phyloP scores from a whole-genome alignment of 1,140 invertebrate genomes.

The Drosophila pseudoananassae region DNA sequence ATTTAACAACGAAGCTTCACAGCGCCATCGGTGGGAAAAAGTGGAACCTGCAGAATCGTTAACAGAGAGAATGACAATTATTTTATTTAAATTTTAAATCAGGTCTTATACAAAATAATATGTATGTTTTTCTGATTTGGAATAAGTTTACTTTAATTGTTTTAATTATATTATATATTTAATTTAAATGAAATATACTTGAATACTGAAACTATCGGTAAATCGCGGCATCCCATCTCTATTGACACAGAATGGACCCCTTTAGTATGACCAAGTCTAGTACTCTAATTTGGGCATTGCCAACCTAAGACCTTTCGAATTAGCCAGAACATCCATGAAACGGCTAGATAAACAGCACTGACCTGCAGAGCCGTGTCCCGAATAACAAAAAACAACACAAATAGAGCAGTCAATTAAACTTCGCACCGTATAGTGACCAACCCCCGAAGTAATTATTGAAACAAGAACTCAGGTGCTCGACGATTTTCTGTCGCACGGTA shows the following conservation, averaged over 20 bases:
- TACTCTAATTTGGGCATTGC: neutral
- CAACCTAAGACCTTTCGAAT: neutral
- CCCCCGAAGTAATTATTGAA: neutral
- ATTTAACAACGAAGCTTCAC: neutral
- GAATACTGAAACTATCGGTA: no score
- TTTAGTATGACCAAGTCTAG: neutral
- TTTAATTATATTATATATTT: no score
- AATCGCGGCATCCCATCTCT: no score
- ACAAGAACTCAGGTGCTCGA: slow-evolving; percentile 3
- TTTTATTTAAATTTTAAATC: neutral
- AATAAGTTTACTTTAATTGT: no score
- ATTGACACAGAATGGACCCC: no score
- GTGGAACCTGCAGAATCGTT: no score
- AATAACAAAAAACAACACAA: slow-evolving; percentile 24
- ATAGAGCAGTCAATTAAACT: slow-evolving; percentile 21
- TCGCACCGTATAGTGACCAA: neutral
- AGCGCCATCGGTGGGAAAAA: neutral
- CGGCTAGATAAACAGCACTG: slow-evolving; percentile 8
- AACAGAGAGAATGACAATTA: neutral
- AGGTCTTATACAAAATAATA: neutral
- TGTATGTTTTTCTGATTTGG: neutral
- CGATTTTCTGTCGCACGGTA: slow-evolving; percentile 8
- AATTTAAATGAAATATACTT: no score
- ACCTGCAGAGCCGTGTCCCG: slow-evolving; percentile 32
- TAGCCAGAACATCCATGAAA: neutral